Base-by-base conservation (phyloP, 2,113 vertebrate genomes). In the Mesoclemmys tuberculata region DNA sequence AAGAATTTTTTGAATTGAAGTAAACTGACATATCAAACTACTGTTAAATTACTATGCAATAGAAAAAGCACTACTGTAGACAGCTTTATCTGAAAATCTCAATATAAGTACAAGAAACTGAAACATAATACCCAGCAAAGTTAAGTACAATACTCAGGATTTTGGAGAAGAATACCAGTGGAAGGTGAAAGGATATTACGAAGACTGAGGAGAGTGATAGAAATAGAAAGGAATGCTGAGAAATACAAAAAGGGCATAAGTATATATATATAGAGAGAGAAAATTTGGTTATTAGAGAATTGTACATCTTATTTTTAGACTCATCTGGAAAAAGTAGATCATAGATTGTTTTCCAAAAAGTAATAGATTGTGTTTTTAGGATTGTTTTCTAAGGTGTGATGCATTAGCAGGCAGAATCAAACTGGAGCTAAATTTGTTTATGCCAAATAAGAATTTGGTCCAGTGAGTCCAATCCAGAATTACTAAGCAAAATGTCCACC, bases 11-110 rank as follows among this genome's bases (percentile, higher is more conserved):
- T 61, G 46, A 56, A 29, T 46, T 79, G 38, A 82, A 82, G 54
- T 56, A 84, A 90, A 78, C 58, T 83, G 79, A 6, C 68, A 58
- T 18, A 41, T 51, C 3, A 10, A 87, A 79, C 56, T 31, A 35
- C 41, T 56, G 55, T 82, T 85, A 92, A 95, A 95, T 87, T 58
- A 92, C 87, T 84, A 64, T 75, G 84, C 85, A 81, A 79, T 78
- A 44, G 48, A 29, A 74, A 64, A 75, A 41, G 38, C 26, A 83
- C 51, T 41, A 80, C 75, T 46, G 41, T 82, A 93, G 58, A 87
- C 80, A 41, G 51, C 77, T 87, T 87, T 85, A 95, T 93, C 54
- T 80, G 48, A 92, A 85, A 88, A 84, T 88, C 51, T 21, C 61
- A 54, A 54, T 49, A 2, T 58, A 88, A 55, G 58, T 79, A 68